Base-by-base conservation (phyloP, 2,888 invertebrate genomes). In the Balanococcus diminutus region DNA sequence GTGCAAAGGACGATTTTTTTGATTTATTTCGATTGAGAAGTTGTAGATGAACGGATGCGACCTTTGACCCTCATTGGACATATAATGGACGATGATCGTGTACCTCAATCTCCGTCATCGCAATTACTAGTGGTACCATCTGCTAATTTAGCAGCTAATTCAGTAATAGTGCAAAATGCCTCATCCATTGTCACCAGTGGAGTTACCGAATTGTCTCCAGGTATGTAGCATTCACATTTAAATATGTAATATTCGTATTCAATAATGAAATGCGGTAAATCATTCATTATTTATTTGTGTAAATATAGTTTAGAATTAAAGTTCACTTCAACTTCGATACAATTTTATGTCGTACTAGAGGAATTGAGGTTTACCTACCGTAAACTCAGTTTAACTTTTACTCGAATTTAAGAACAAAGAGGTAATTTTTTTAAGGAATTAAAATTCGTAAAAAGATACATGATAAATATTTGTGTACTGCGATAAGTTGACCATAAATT, bases 21-120 rank as follows among this genome's bases (percentile, higher is more conserved):
- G 81, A 82, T 82, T 82, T 82, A 82, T 82, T 82, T 82, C 81
- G 81, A 82, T 82, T 82, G 81, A 82, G 81, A 82, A 46, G 81
- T 36, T 46, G 81, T 46, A 82, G 81, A 82, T 36, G 81, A 82
- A 82, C 81, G 81, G 81, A 82, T 82, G 81, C 81, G 81, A 82
- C 81, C 81, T 82, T 82, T 82, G 81, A 82, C 81, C 81, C 81
- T 25, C 46, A n/a, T 31, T 46, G 42, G 81, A 82, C 75, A 36
- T 19, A 82, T 28, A 82, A 82, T 82, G 81, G 81, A 82, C 81
- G 81, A 82, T 82, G 81, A 82, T 42, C 81, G 46, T 39, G 42
- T 82, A 46, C 46, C 81, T 82, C 75, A 79, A 19, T 36, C 36
- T 79, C 81, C 81, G 22, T 82, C 81, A 39, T 82, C 81, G 42